Evolutionary conservation across 2,888 invertebrate species (phyloP).

Genomic region (Drosophila kambysellisi): DNA sequence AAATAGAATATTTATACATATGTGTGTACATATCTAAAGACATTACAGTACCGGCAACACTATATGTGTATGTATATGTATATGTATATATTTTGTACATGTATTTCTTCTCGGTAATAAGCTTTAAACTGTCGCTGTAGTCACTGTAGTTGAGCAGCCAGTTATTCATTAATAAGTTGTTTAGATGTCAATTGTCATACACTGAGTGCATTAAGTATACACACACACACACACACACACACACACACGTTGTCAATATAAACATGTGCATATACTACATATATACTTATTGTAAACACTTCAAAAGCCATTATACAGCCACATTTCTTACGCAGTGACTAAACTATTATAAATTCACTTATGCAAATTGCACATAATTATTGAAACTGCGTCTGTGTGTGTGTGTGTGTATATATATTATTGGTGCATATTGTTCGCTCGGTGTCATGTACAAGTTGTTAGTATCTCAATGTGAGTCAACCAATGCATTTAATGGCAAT

Average conservation of each 20-base stretch:
- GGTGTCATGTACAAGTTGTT: conserved; percentile 1
- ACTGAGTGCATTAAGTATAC: conserved; percentile 45
- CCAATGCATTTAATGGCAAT: conserved; percentile 31
- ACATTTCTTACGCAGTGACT: conserved; percentile 35
- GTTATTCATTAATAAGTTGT: conserved; percentile 77
- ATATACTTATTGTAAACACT: conserved; percentile 7
- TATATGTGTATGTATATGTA: conserved; percentile 23
- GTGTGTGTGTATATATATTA: background rate
- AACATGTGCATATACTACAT: conserved; percentile 21
- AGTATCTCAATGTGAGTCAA: conserved; percentile 4
- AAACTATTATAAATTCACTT: conserved; percentile 36
- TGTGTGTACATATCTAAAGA: conserved; percentile 17
- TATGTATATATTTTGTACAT: background rate
- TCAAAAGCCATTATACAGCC: conserved; percentile 20
- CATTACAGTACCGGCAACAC: conserved; percentile 68
- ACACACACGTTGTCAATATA: background rate
- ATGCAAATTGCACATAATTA: conserved; percentile 51
- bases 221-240: conserved; percentile 27
- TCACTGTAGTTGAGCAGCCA: conserved; percentile 44
- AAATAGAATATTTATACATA: conserved; percentile 15
- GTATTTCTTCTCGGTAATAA: conserved; percentile 52
- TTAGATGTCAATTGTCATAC: conserved; percentile 70
- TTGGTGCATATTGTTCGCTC: conserved; percentile 7
- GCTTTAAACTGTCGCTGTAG: conserved; percentile 69
- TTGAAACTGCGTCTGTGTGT: conserved; percentile 1